Conservation (phyloP, 2,797 vertebrate genomes). For the Pyrocephalus nanus region DNA sequence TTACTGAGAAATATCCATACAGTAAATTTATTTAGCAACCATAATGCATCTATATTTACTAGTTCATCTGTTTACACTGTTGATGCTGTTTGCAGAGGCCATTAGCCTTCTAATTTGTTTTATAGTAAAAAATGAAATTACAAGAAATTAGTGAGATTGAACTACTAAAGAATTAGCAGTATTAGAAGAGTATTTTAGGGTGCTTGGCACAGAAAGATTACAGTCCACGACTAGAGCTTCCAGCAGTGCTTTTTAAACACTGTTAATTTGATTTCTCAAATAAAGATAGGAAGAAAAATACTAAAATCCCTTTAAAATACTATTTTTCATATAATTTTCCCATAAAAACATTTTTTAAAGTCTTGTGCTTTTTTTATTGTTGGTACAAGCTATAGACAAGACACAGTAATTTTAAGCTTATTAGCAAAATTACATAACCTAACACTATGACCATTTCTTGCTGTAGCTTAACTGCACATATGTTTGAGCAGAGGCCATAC, state of each 20-base stretch:
- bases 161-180: background rate
- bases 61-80: background rate
- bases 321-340: background rate
- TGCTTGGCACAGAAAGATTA: background rate
- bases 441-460: background rate
- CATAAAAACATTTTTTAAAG: background rate
- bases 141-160: background rate
- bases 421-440: background rate
- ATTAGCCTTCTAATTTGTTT: conserved; percentile 9
- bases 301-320: background rate
- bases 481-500: background rate
- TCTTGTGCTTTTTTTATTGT: background rate
- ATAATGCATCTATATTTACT: conserved; percentile 8
- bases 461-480: background rate
- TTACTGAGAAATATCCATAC: conserved; percentile 22
- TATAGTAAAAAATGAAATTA: background rate
- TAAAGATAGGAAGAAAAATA: background rate
- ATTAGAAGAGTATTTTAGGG: background rate
- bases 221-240: background rate
- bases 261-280: background rate
- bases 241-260: background rate
- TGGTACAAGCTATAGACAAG: background rate
- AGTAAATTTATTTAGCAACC: conserved; percentile 18
- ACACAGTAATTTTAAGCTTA: background rate
- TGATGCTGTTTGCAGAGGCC: background rate